These are phyloP conservation scores for Entelurus aequoreus DNA, from an alignment of 2,113 vertebrate genomes.

Conservation along the genomic window DNA sequence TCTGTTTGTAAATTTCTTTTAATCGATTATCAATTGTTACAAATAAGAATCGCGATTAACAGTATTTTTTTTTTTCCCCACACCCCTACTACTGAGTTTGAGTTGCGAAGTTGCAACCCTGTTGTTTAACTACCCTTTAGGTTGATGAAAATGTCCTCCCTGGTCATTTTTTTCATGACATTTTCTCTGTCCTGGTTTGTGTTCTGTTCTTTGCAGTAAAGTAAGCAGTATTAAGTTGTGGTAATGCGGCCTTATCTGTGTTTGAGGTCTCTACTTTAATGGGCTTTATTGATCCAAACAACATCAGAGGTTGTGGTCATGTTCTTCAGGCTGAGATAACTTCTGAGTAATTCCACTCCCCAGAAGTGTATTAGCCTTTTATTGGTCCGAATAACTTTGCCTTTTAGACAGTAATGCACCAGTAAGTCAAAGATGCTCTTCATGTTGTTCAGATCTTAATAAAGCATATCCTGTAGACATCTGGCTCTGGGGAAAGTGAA, in stretches of 20 bases:
- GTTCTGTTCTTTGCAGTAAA: conserved; percentile 50
- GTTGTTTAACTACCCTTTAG: too few species aligned
- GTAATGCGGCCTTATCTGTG: conserved; percentile 59
- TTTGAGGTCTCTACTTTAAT: conserved; percentile 75
- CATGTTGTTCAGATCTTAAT: conserved; percentile 73
- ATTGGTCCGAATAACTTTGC: conserved; percentile 78
- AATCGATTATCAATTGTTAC: too few species aligned
- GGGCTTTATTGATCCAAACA: conserved; percentile 80
- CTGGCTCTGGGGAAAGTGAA: conserved; percentile 63
- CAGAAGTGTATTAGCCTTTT: conserved; percentile 77
- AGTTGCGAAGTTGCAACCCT: too few species aligned
- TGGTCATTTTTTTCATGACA: neutral
- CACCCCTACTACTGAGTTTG: too few species aligned
- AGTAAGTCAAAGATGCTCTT: conserved; percentile 72
- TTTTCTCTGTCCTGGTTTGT: conserved; percentile 38
- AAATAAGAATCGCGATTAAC: too few species aligned
- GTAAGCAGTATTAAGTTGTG: conserved; percentile 51
- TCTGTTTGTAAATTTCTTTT: too few species aligned
- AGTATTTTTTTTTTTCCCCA: too few species aligned
- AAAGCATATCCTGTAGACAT: conserved; percentile 74
- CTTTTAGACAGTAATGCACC: conserved; percentile 78
- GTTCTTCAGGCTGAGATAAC: conserved; percentile 76
- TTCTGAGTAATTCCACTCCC: conserved; percentile 75
- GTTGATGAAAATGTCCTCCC: too few species aligned
- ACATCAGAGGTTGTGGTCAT: conserved; percentile 74